Percentiles rank a stretch among this genome's conserved stretches.
Conservation (phyloP, 2,113 vertebrate species). For the Jaculus jaculus region DNA sequence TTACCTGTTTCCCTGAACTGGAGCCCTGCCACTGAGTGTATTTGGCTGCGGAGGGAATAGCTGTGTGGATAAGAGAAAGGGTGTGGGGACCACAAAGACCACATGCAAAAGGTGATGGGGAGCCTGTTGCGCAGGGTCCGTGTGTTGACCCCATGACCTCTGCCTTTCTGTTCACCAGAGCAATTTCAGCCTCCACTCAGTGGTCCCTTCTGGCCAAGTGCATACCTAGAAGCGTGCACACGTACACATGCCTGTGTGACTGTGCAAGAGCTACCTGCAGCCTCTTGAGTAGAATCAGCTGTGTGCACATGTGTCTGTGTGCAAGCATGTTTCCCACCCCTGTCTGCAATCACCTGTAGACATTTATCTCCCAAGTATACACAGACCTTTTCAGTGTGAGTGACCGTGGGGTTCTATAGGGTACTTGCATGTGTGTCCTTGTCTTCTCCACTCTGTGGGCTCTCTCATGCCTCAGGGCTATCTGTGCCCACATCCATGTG, state of each 20-base stretch:
- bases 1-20: not conserved
- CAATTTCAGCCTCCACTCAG: not conserved
- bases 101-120: too few relatives aligned
- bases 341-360: not conserved
- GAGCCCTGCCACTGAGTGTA: not conserved
- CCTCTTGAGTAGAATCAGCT: not conserved
- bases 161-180: not conserved
- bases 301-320: not conserved
- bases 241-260: not conserved
- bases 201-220: not conserved
- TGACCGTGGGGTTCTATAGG: not conserved
- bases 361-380: not conserved
- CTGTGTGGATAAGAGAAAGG: not conserved
- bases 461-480: not conserved
- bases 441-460: not conserved
- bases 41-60: not conserved
- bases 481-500: not conserved
- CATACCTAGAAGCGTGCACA: accelerated
- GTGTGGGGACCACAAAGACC: not conserved
- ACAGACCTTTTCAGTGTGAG: not conserved
- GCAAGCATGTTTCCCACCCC: not conserved
- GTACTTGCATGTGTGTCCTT: not conserved
- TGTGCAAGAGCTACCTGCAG: not conserved
- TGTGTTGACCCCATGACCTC: not conserved
- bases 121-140: not conserved